phyloP scores from a whole-genome alignment of 2,888 invertebrate genomes.

The Mesorhabditis sp. region DNA sequence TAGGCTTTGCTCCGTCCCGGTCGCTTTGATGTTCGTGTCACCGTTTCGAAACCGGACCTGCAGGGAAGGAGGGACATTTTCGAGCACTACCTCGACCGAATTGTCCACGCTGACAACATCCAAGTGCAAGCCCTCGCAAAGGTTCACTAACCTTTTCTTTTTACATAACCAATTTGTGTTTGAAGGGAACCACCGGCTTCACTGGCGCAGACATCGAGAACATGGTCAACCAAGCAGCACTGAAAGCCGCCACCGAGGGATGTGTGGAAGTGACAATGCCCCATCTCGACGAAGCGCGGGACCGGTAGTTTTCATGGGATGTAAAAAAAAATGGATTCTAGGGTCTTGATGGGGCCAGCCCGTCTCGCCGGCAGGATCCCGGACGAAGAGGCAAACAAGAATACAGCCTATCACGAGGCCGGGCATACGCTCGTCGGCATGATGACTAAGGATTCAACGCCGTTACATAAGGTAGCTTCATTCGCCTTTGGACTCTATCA shows the following conservation, averaged over 20 bases:
- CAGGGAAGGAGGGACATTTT: slow-evolving; percentile 88
- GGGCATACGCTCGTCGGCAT: slow-evolving; percentile 91
- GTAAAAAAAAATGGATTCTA: slow-evolving; percentile 9
- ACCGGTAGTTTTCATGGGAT: slow-evolving; percentile 85
- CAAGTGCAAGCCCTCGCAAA: slow-evolving; percentile 63
- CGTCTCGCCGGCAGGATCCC: slow-evolving; percentile 69
- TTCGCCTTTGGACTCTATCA: background rate
- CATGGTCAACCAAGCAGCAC: slow-evolving; percentile 77
- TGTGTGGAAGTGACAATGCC: slow-evolving; percentile 82
- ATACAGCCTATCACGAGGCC: slow-evolving; percentile 95
- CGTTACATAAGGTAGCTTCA: slow-evolving; percentile 74
- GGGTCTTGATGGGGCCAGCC: slow-evolving; percentile 51
- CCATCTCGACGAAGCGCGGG: slow-evolving; percentile 85
- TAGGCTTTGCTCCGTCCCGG: slow-evolving; percentile 85
- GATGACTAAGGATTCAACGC: slow-evolving; percentile 70
- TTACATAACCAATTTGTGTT: background rate
- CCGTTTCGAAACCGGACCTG: slow-evolving; percentile 81
- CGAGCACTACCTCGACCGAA: slow-evolving; percentile 74
- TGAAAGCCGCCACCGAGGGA: slow-evolving; percentile 86
- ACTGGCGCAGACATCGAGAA: slow-evolving; percentile 96
- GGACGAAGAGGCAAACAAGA: slow-evolving; percentile 85
- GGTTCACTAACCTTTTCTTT: slow-evolving; percentile 5
- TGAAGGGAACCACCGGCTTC: slow-evolving; percentile 83
- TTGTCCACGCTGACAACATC: slow-evolving; percentile 25
- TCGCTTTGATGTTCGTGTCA: slow-evolving; percentile 90